A percentile compares a stretch with the other conserved stretches of the same genome.
Evolutionary conservation across 2,113 vertebrate genomes (phyloP).

Genomic region (Odontesthes bonariensis): DNA sequence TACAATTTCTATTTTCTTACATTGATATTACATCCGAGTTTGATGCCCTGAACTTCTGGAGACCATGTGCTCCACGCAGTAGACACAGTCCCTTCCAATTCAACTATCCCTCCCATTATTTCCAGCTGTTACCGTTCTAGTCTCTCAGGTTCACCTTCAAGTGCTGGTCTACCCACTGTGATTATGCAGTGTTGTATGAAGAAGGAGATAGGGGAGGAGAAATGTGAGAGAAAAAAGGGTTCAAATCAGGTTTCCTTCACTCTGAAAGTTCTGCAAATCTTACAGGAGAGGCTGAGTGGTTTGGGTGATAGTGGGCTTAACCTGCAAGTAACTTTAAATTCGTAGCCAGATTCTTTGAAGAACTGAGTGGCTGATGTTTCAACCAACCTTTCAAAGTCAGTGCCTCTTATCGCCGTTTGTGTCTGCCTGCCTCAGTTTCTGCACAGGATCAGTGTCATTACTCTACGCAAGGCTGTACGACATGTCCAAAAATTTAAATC

Average conservation of each 20-base stretch:
- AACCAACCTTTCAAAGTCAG: conserved; percentile 31
- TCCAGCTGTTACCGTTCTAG: conserved; percentile 6
- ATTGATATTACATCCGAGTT: conserved; percentile 28
- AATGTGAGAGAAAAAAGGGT: conserved; percentile 27
- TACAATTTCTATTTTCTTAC: conserved; percentile 2
- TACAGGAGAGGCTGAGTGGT: conserved; percentile 41
- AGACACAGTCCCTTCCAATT: conserved; percentile 9
- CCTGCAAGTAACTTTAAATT: conserved; percentile 27
- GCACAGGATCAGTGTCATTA: not conserved
- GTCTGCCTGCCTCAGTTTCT: not conserved
- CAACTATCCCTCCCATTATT: conserved; percentile 6
- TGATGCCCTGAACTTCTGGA: conserved; percentile 34
- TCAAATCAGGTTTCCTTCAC: conserved; percentile 50
- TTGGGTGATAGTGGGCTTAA: conserved; percentile 57
- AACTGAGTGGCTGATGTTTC: conserved; percentile 30
- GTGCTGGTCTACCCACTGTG: conserved; percentile 24
- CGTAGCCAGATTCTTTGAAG: conserved; percentile 40
- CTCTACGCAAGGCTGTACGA: not conserved
- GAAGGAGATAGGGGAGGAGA: conserved; percentile 17
- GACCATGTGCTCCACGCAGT: conserved; percentile 8
- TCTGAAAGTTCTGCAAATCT: conserved; percentile 34
- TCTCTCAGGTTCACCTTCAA: conserved; percentile 34
- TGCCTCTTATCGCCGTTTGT: not conserved
- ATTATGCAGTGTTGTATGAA: conserved; percentile 22
- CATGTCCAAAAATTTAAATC: too few relatives aligned